Conservation (phyloP, 2,888 invertebrate genomes). For the Arrhopalites spinosus region DNA sequence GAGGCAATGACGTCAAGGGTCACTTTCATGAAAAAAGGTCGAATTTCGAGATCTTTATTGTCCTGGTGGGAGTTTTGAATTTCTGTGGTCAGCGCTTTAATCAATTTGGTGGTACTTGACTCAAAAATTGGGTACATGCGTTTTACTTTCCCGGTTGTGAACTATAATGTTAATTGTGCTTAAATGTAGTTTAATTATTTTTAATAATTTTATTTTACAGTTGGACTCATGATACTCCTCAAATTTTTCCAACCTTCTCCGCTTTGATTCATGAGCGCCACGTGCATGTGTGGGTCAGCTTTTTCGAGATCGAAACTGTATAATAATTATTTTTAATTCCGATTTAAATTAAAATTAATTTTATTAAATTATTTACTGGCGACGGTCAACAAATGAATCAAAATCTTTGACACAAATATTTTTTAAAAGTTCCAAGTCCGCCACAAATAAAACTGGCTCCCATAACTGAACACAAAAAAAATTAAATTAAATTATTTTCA, state of each 20-base stretch:
- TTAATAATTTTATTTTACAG: too few species aligned
- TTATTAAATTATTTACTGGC: too few species aligned
- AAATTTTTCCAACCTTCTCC: conserved; percentile 21
- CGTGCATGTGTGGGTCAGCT: conserved; percentile 21
- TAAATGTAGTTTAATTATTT: too few species aligned
- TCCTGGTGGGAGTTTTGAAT: neutral
- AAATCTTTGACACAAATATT: conserved; percentile 29
- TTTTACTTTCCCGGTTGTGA: conserved; percentile 16
- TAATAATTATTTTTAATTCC: too few species aligned
- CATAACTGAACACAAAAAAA: neutral
- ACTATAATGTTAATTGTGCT: too few species aligned
- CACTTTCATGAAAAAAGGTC: too few species aligned
- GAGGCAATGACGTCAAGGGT: conserved; percentile 20
- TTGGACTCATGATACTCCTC: conserved; percentile 7
- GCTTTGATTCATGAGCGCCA: neutral
- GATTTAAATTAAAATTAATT: too few species aligned
- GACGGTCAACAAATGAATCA: conserved; percentile 19
- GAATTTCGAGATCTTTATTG: too few species aligned
- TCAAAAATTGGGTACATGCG: conserved; percentile 19
- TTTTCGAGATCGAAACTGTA: too few species aligned
- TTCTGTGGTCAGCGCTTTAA: neutral
- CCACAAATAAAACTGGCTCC: conserved; percentile 16
- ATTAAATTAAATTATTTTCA: neutral
- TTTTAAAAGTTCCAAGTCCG: conserved; percentile 27
- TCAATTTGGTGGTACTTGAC: conserved; percentile 1